Base-by-base conservation (phyloP, 2,113 vertebrate genomes). In the Seriola quinqueradiata region DNA sequence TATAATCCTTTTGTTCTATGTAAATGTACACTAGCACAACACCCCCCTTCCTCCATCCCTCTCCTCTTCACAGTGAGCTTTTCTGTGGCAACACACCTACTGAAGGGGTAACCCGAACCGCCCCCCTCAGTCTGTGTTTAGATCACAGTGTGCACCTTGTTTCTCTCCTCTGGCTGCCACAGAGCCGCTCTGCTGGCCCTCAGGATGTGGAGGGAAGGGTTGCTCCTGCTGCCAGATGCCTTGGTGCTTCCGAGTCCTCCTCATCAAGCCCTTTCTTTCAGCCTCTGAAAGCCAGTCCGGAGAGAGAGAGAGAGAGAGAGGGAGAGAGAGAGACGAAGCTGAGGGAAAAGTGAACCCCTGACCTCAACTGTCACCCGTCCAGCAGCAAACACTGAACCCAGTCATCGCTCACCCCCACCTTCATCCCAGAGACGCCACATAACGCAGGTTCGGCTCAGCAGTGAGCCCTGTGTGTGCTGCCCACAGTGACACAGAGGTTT, bases 131-230 rank as follows among this genome's bases (percentile, higher is more conserved):
- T 72, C 68, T 82, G 79, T 75, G 48, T 88, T 75, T 66, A 79
- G 54, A 78, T 94, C 90, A 96, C 95, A 96, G 93, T 91, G 82
- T 81, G 38, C 88, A 94, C 92, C 93, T 95, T 95, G 95, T 95
- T 95, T 81, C 54, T 36, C 79, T 82, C 71, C 66, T 77, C 82
- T 77, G 72, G 79, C 77, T 3, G 70, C 90, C 86, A 84, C 90
- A 85, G 57, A 90, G 87, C 83, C 57, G 83, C 90, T 87, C 78
- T 77, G 63, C 92, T 70, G 82, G 89, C 84, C 82, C 85, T 87
- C 93, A 90, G 93, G 92, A 96, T 93, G 92, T 94, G 90, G 90
- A 92, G 77, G 90, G 82, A 90, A 90, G 78, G 87, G 67, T 52
- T 23, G 67, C 67, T 32, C 61, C 87, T 59, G 68, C 87, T 88